Conservation (phyloP, 2,797 vertebrate genomes). For the Arrhamphus sclerolepis region DNA sequence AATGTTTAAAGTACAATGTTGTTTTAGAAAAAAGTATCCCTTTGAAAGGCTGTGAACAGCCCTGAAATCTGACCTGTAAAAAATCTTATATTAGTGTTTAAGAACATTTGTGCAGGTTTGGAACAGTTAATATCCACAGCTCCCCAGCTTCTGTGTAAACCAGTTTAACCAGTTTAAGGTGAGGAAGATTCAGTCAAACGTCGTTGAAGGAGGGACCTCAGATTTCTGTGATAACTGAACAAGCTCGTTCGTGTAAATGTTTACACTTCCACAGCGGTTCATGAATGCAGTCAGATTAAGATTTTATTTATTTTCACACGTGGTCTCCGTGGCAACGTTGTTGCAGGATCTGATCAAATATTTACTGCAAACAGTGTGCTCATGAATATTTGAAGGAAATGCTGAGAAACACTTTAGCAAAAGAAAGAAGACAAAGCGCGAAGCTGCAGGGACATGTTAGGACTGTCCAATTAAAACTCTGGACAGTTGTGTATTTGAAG, state of each 20-base stretch:
- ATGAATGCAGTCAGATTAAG: conserved; percentile 47
- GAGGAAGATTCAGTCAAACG: too few species aligned
- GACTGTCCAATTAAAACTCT: conserved; percentile 26
- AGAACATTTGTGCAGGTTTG: too few species aligned
- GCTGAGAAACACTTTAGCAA: conserved; percentile 28
- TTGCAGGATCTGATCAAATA: conserved; percentile 60
- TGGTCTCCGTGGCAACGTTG: conserved; percentile 53
- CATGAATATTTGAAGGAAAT: conserved; percentile 60
- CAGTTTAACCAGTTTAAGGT: too few species aligned
- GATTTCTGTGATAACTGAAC: too few species aligned
- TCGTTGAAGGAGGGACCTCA: too few species aligned
- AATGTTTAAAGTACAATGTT: too few species aligned
- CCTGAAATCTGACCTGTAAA: too few species aligned
- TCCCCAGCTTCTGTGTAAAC: too few species aligned
- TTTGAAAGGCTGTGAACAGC: too few species aligned
- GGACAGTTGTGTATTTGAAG: background rate
- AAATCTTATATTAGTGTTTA: too few species aligned
- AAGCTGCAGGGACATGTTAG: conserved; percentile 32
- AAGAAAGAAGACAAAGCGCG: conserved; percentile 3
- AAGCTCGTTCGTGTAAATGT: background rate
- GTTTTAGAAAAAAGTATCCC: too few species aligned
- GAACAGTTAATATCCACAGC: too few species aligned
- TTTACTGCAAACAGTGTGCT: conserved; percentile 48
- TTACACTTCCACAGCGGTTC: conserved; percentile 17
- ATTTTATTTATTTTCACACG: conserved; percentile 55